A percentile compares a stretch with the other conserved stretches of the same genome.
These are phyloP conservation scores for Anser brachyrhynchus DNA, from an alignment of 2,113 vertebrate genomes.

Conservation along the genomic window DNA sequence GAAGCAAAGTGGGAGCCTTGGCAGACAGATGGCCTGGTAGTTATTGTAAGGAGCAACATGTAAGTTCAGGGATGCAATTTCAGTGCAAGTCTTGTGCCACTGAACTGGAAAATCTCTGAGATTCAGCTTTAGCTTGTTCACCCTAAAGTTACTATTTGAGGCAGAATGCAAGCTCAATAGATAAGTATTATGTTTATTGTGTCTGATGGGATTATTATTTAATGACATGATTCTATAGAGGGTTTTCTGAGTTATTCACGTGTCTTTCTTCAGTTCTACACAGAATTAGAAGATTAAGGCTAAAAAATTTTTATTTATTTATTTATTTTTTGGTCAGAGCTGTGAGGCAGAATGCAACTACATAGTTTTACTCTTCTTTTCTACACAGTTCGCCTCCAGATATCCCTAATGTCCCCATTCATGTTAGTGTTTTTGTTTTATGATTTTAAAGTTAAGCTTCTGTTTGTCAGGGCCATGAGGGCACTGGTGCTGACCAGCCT, in stretches of 20 bases:
- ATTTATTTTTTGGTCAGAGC: background rate
- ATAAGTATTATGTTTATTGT: background rate
- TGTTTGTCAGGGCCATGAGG: background rate
- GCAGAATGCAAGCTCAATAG: background rate
- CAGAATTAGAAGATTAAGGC: background rate
- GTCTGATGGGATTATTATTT: background rate
- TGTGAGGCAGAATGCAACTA: background rate
- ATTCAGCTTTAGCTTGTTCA: background rate
- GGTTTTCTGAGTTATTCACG: background rate
- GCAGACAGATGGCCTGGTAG: background rate
- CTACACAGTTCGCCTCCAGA: background rate
- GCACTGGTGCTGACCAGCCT: background rate
- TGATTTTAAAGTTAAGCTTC: background rate
- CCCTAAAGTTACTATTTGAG: background rate
- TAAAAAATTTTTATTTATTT: background rate
- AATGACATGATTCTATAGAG: background rate
- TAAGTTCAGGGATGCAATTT: background rate
- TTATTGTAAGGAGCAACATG: background rate
- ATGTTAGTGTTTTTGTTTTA: background rate
- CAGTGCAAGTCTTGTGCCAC: background rate
- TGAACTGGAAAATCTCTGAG: constrained; percentile 21
- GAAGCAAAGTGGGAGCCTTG: background rate
- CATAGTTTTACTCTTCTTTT: background rate
- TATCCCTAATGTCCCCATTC: background rate
- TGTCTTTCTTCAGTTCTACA: background rate